Evolutionary conservation across 2,888 invertebrate species (phyloP).

Genomic region (Xestia xanthographa): DNA sequence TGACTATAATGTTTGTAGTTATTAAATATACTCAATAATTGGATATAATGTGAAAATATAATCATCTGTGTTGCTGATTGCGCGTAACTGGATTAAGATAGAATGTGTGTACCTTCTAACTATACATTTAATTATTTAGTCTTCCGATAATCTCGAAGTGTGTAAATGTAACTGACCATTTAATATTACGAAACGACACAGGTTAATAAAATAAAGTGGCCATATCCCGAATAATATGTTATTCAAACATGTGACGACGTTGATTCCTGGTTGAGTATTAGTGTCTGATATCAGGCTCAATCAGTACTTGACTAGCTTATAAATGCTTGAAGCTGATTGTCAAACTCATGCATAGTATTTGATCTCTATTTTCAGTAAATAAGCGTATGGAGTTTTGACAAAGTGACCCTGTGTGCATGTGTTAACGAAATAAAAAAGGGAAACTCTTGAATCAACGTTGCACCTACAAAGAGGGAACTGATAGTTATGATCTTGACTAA

Average conservation of each 20-base stretch:
- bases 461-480: conserved; percentile 15
- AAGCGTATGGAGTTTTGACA: conserved; percentile 36
- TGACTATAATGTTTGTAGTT: conserved; percentile 57
- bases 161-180: conserved; percentile 63
- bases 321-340: conserved; percentile 37
- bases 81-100: conserved; percentile 53
- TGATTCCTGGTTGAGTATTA: conserved; percentile 48
- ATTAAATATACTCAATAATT: conserved; percentile 64
- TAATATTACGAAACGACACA: conserved; percentile 52
- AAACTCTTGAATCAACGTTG: conserved; percentile 47
- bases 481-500: conserved; percentile 31
- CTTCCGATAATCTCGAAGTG: conserved; percentile 68
- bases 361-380: conserved; percentile 58
- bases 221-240: conserved; percentile 51
- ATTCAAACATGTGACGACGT: conserved; percentile 51
- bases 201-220: conserved; percentile 67
- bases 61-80: conserved; percentile 65
- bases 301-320: conserved; percentile 28
- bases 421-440: conserved; percentile 13
- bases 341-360: conserved; percentile 45
- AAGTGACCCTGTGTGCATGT: conserved; percentile 27
- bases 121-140: conserved; percentile 67
- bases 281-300: conserved; percentile 23
- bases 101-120: conserved; percentile 66
- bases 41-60: conserved; percentile 55